Conservation (phyloP, 2,888 invertebrate genomes). For the Drosophila glabriapex region DNA sequence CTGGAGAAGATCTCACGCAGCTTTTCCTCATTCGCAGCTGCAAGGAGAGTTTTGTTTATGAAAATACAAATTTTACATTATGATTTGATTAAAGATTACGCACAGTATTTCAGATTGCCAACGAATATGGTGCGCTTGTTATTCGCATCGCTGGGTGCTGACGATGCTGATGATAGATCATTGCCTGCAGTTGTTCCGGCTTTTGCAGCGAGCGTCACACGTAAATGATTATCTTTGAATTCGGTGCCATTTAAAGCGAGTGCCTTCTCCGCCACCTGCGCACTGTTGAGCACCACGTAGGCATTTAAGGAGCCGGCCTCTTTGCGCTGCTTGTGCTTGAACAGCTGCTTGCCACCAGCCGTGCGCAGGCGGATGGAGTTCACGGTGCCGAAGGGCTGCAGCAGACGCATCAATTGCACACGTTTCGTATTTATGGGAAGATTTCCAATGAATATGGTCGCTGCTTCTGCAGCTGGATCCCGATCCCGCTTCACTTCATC, state of each 20-base stretch:
- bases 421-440: constrained; percentile 84
- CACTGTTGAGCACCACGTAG: constrained; percentile 77
- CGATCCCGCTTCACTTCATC: constrained; percentile 48
- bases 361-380: constrained; percentile 81
- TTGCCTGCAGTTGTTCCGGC: constrained; percentile 10
- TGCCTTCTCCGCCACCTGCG: constrained; percentile 74
- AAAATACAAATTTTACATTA: background rate
- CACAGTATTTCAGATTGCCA: constrained; percentile 84
- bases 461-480: constrained; percentile 63
- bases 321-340: constrained; percentile 81
- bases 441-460: constrained; percentile 85
- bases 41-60: constrained; percentile 1
- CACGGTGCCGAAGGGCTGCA: constrained; percentile 74
- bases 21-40: constrained; percentile 83
- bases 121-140: constrained; percentile 82
- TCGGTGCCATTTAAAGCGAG: constrained; percentile 79
- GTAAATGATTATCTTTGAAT: constrained; percentile 81
- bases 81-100: constrained; percentile 37
- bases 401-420: constrained; percentile 76
- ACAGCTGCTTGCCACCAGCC: constrained; percentile 78
- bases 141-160: constrained; percentile 48
- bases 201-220: constrained; percentile 74
- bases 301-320: constrained; percentile 80
- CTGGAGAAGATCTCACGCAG: constrained; percentile 83
- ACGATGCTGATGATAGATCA: constrained; percentile 40